Evolutionary conservation across 2,113 vertebrate genomes (phyloP).

Genomic region (Ceyx melanurus): DNA sequence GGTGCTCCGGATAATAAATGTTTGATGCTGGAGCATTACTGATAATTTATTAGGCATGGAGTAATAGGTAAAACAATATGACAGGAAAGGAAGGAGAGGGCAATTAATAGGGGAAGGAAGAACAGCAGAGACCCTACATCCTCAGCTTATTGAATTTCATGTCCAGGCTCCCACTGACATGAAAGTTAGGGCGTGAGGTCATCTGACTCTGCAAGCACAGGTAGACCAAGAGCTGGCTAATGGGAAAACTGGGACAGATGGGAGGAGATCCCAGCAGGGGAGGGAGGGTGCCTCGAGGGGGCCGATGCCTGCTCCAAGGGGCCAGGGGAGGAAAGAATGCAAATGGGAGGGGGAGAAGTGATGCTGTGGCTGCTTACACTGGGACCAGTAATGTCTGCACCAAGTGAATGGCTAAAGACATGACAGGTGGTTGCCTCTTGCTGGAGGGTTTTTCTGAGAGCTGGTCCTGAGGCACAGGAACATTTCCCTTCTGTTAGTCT

Average conservation of each 20-base stretch:
- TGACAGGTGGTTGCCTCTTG: background rate
- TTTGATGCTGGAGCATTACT: slow-evolving; percentile 61
- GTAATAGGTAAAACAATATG: slow-evolving; percentile 63
- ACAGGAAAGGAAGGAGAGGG: slow-evolving; percentile 31
- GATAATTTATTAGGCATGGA: slow-evolving; percentile 69
- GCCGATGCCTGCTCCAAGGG: accelerated
- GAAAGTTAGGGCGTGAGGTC: background rate
- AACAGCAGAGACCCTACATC: accelerated
- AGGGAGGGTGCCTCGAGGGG: background rate
- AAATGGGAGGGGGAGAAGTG: background rate
- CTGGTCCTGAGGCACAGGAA: background rate
- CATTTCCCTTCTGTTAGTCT: background rate
- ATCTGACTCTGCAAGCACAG: accelerated
- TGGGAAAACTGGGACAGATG: background rate
- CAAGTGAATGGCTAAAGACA: accelerated
- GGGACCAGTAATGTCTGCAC: background rate
- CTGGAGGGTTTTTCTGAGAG: background rate
- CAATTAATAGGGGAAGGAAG: background rate
- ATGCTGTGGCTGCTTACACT: background rate
- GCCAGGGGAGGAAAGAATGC: background rate
- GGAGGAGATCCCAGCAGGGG: background rate
- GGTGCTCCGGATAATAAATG: slow-evolving; percentile 67
- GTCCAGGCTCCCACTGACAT: background rate
- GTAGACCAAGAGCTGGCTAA: background rate
- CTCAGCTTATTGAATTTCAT: background rate